phyloP scores from a whole-genome alignment of 2,797 vertebrate genomes.

The Syndactyla subalaris region DNA sequence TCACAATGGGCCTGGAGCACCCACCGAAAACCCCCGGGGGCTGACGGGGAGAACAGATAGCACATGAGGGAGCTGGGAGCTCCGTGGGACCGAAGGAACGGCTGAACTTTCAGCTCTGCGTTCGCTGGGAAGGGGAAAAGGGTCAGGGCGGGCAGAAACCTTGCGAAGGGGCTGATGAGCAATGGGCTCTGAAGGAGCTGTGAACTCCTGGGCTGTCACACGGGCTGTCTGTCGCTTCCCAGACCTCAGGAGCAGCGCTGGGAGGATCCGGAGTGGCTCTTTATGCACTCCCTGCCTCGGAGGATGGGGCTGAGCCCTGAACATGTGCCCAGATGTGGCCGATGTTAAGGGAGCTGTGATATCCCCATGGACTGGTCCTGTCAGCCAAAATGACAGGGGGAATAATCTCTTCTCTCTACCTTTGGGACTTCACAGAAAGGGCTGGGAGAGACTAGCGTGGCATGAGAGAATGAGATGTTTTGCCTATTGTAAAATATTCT shows the following conservation, averaged over 20 bases:
- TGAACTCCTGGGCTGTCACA: background rate
- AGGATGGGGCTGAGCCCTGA: background rate
- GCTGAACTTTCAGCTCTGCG: background rate
- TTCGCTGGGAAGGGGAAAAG: background rate
- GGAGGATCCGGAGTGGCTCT: background rate
- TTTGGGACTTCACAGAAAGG: background rate
- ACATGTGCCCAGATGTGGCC: background rate
- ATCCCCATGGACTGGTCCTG: background rate
- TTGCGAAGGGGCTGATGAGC: background rate
- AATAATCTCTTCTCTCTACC: background rate
- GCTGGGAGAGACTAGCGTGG: background rate
- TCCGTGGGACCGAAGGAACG: background rate
- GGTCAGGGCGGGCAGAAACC: background rate
- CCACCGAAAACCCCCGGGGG: background rate
- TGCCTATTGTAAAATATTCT: slow-evolving; percentile 19
- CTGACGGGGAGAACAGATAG: background rate
- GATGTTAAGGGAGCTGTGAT: background rate
- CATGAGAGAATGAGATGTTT: background rate
- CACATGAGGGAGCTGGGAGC: background rate
- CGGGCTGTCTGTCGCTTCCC: background rate
- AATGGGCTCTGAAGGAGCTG: background rate
- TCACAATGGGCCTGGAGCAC: background rate
- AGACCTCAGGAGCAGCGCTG: background rate
- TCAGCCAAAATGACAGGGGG: background rate
- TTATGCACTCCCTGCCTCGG: fast-evolving